These are phyloP conservation scores for Eubasilissa regina DNA, from an alignment of 1,140 invertebrate genomes.

Conservation along the genomic window DNA sequence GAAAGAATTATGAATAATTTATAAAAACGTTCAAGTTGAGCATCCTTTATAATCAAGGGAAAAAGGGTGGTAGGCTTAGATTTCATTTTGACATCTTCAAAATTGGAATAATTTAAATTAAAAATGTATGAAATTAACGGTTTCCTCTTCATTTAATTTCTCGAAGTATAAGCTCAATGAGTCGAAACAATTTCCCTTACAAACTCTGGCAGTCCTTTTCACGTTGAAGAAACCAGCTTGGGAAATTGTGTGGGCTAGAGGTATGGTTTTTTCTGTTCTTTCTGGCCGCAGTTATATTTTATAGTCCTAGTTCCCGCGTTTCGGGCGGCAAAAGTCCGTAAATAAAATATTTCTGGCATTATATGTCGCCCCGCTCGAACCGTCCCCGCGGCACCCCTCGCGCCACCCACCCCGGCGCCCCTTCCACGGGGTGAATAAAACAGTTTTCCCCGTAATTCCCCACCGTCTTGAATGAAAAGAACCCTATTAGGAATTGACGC, in stretches of 20 bases:
- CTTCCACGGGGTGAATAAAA: slow-evolving; percentile 9
- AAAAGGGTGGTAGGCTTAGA: neutral
- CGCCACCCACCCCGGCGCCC: neutral
- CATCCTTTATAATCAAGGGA: no score
- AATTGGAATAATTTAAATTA: slow-evolving; percentile 18
- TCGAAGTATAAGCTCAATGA: slow-evolving; percentile 6
- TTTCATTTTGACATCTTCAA: slow-evolving; percentile 30
- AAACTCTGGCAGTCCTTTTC: slow-evolving; percentile 10
- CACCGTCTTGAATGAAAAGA: slow-evolving; percentile 19
- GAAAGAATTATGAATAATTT: no score
- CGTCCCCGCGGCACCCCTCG: neutral
- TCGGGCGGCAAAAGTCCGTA: slow-evolving; percentile 25
- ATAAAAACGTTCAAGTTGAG: no score
- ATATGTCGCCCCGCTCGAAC: neutral
- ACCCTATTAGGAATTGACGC: slow-evolving; percentile 24
- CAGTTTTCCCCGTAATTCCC: neutral
- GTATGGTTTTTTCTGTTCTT: neutral
- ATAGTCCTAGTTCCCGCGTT: slow-evolving; percentile 12
- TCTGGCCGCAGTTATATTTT: slow-evolving; percentile 22
- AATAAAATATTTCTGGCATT: slow-evolving; percentile 35
- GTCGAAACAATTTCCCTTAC: slow-evolving; percentile 22
- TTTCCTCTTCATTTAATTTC: slow-evolving; percentile 8
- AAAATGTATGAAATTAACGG: no score
- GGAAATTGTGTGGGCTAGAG: neutral
- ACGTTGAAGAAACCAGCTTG: neutral